A percentile compares a stretch with the other conserved stretches of the same genome.
Conservation (phyloP, 2,797 vertebrate species). For the Austrolebias charrua region DNA sequence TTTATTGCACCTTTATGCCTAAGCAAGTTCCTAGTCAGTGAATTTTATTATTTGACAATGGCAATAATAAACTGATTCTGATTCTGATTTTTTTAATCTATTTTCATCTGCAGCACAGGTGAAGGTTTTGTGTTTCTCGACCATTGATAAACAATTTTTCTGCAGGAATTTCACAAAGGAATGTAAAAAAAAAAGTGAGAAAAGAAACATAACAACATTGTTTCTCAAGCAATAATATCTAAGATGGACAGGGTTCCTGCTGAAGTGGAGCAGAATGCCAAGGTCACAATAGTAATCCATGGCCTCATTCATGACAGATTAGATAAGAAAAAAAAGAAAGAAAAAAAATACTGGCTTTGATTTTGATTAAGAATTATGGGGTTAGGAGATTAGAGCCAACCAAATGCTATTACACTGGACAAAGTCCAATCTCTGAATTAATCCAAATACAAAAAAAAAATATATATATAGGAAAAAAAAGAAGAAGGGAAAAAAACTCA, state of each 20-base stretch:
- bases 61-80: too few species aligned
- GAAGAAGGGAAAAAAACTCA: too few species aligned
- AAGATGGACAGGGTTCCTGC: conserved; percentile 25
- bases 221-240: conserved; percentile 59
- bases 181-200: conserved; percentile 7
- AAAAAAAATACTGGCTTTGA: conserved; percentile 75
- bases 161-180: conserved; percentile 4
- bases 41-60: too few species aligned
- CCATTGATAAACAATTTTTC: neutral
- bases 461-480: too few species aligned
- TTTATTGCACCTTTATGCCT: too few species aligned
- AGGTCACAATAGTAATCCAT: conserved; percentile 81
- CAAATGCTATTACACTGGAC: conserved; percentile 86
- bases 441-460: conserved; percentile 86
- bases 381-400: conserved; percentile 88
- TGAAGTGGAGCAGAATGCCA: conserved; percentile 53
- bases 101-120: too few species aligned
- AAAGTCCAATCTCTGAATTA: conserved; percentile 88
- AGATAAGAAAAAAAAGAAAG: conserved; percentile 65
- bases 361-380: conserved; percentile 91
- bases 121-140: too few species aligned
- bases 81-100: too few species aligned
- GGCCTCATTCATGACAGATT: conserved; percentile 76
- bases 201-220: conserved; percentile 4
- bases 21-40: too few species aligned